phyloP scores from a whole-genome alignment of 2,888 invertebrate genomes.

The Euphydryas editha region DNA sequence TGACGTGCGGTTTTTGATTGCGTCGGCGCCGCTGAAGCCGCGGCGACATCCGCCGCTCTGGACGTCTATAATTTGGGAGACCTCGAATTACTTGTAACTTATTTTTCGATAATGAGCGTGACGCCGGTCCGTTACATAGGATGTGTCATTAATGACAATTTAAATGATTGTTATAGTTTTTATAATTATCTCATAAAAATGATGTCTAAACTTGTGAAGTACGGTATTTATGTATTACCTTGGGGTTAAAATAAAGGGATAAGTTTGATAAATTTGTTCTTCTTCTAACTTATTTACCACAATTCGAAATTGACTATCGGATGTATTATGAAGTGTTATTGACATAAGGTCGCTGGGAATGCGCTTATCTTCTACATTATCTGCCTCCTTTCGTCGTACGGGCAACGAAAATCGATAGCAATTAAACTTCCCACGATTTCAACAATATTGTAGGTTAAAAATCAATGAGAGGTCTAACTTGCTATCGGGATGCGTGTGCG shows the following conservation, averaged over 20 bases:
- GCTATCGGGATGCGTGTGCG: slow-evolving; percentile 79
- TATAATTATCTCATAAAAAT: slow-evolving; percentile 36
- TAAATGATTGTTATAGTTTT: slow-evolving; percentile 69
- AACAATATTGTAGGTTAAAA: slow-evolving; percentile 61
- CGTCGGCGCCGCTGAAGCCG: slow-evolving; percentile 71
- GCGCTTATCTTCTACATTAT: slow-evolving; percentile 32
- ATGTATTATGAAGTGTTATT: background rate
- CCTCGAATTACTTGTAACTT: slow-evolving; percentile 81
- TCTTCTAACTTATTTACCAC: background rate
- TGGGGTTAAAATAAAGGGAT: too few relatives aligned
- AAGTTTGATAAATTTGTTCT: too few relatives aligned
- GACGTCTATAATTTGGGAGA: slow-evolving; percentile 80
- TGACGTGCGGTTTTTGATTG: slow-evolving; percentile 79
- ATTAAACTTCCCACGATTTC: slow-evolving; percentile 76
- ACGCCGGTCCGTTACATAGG: slow-evolving; percentile 72
- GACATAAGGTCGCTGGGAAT: slow-evolving; percentile 23
- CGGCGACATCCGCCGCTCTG: slow-evolving; percentile 77
- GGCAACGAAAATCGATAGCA: slow-evolving; percentile 68
- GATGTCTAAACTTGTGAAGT: background rate
- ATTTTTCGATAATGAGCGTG: slow-evolving; percentile 77
- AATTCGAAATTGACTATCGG: background rate
- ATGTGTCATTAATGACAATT: slow-evolving; percentile 82
- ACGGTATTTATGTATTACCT: background rate
- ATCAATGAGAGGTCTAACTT: slow-evolving; percentile 74
- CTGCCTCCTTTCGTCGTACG: slow-evolving; percentile 42